These are phyloP conservation scores for Dendrolimus punctatus DNA, from an alignment of 1,140 invertebrate species.

Conservation along the genomic window DNA sequence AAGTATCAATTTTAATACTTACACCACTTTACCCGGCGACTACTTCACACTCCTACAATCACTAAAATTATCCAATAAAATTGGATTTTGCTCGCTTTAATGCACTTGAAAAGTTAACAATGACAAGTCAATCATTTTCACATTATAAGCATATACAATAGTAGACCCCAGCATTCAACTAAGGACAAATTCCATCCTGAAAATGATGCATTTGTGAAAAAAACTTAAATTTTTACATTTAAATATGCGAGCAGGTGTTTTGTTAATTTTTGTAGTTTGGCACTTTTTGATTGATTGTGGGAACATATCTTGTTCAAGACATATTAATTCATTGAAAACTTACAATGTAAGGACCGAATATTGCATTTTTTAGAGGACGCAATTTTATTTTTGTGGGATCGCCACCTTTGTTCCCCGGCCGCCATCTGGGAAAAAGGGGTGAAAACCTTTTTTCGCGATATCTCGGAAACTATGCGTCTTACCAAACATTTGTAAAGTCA, in stretches of 20 bases:
- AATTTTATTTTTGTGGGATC: too few relatives aligned
- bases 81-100: slow-evolving; percentile 43
- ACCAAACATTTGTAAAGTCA: too few relatives aligned
- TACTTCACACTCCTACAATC: slow-evolving; percentile 33
- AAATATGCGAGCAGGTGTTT: slow-evolving; percentile 28
- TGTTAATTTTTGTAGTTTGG: slow-evolving; percentile 1
- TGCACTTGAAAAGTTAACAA: slow-evolving; percentile 42
- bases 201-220: slow-evolving; percentile 49
- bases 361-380: too few relatives aligned
- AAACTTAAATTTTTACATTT: slow-evolving; percentile 14
- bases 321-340: too few relatives aligned
- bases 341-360: too few relatives aligned
- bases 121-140: slow-evolving; percentile 62
- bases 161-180: slow-evolving; percentile 9
- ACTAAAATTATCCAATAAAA: slow-evolving; percentile 56
- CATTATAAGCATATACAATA: slow-evolving; percentile 33
- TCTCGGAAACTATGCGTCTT: too few relatives aligned
- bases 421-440: too few relatives aligned
- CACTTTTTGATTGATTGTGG: slow-evolving; percentile 20
- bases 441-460: too few relatives aligned
- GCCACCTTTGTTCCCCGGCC: too few relatives aligned
- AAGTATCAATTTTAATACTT: slow-evolving; percentile 18
- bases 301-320: slow-evolving; percentile 6
- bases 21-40: slow-evolving; percentile 13
- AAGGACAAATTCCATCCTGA: slow-evolving; percentile 52